phyloP scores from a whole-genome alignment of 2,888 invertebrate genomes.

The Blastobasis lacticolella region DNA sequence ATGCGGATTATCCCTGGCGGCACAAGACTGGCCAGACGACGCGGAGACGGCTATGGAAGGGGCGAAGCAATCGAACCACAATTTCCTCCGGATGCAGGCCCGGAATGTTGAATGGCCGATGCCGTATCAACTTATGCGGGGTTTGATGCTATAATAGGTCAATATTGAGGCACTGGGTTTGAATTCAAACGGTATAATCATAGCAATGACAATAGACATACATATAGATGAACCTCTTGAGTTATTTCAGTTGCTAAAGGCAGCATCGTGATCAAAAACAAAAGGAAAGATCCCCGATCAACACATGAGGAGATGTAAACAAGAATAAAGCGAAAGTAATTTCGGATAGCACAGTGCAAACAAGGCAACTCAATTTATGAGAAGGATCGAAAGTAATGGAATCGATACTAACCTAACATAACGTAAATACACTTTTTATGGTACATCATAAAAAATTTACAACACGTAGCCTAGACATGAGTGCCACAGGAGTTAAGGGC shows the following conservation, averaged over 20 bases:
- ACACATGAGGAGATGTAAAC: background rate
- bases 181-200: no score
- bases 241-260: background rate
- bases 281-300: background rate
- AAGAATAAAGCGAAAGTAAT: background rate
- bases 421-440: slow-evolving; percentile 5
- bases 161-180: no score
- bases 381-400: no score
- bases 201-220: no score
- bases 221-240: no score
- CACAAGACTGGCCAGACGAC: slow-evolving; percentile 36
- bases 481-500: slow-evolving; percentile 1
- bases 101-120: no score
- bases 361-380: no score
- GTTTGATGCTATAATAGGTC: no score
- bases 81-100: no score
- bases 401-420: slow-evolving; percentile 17
- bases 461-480: background rate
- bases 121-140: no score
- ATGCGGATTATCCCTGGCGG: slow-evolving; percentile 54
- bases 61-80: no score
- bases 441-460: background rate
- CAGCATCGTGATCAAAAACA: background rate
- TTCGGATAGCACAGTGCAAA: background rate
- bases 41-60: slow-evolving; percentile 17